Evolutionary conservation across 1,140 invertebrate species (phyloP), one percentile per base, ranked within the genome.

Genomic region (Papilio glaucus): DNA sequence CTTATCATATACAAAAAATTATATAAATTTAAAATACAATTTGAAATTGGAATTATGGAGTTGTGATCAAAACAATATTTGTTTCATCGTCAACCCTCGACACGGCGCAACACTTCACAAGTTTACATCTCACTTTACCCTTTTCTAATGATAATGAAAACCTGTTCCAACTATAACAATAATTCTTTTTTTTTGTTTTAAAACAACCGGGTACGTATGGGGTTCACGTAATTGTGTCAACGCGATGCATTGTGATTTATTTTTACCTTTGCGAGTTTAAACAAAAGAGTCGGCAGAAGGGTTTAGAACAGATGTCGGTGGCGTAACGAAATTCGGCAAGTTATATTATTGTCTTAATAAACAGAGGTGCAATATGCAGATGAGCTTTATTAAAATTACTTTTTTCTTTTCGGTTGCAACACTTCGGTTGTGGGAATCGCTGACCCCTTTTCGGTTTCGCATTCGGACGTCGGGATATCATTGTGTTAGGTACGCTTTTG

Each of bases 111-210:
- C 82, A 89, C 84, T 89, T 85, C 80, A 85, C 81, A 72, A 74
- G 76, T 78, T 88, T 83, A 89, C 89, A 87, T 90, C 87, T 91
- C 88, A 91, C 85, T 91, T 82, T 76, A 86, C 87, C 88, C 88
- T 85, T 53, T 91, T 88, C 83, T 80, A 78, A 89, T 88, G 87
- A 88, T 87, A 90, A 90, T 88, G 69, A 68, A 90, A 91, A 91
- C 88, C 89, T 91, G 89, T 91, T 91, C 81, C 76, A 65, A 71
- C 77, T 85, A 72, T 83, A 87, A 88, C 86, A 88, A 85, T 86
- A 82, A 85, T 49, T 33, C 67, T 78, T 80, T 79, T 90, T 89
- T 91, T 91, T 91, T 90, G 86, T 89, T 91, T 91, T 89, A 88
- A 78, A 77, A 75, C 81, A 75, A 80, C 74, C 72, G 60, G 74